These are phyloP conservation scores for Mallotus villosus DNA, from an alignment of 2,797 vertebrate genomes.

Conservation along the genomic window DNA sequence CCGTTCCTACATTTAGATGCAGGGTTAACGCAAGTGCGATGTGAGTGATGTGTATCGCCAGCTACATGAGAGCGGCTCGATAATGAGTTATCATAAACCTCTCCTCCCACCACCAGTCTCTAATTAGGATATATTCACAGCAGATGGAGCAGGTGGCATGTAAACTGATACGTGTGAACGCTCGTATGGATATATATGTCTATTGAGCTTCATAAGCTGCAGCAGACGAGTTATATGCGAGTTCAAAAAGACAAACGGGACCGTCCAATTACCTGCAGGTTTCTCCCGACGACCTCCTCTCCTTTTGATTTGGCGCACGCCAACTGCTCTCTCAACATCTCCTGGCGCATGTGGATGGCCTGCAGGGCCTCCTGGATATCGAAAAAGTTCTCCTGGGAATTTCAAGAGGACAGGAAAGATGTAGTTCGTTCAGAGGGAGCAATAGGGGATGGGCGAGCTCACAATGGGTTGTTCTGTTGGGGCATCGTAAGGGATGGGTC, in stretches of 20 bases:
- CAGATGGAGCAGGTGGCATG: constrained; percentile 10
- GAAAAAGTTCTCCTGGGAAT: constrained; percentile 87
- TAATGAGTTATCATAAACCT: constrained; percentile 51
- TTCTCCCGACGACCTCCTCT: constrained; percentile 83
- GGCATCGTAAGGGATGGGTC: not conserved
- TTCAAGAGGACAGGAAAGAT: not conserved
- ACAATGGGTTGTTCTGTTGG: constrained; percentile 1
- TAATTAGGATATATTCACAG: constrained; percentile 50
- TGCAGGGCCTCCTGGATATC: constrained; percentile 94
- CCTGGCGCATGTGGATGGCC: constrained; percentile 88
- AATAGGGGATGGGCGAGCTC: not conserved
- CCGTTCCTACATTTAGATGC: not conserved
- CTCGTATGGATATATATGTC: not conserved
- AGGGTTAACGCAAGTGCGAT: constrained; percentile 1
- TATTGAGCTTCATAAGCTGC: not conserved
- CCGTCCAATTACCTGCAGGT: constrained; percentile 82
- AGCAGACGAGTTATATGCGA: not conserved
- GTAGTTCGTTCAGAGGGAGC: not conserved
- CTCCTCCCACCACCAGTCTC: constrained; percentile 50
- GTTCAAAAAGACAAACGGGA: not conserved
- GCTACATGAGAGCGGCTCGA: constrained; percentile 22
- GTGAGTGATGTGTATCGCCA: not conserved
- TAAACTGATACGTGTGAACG: constrained; percentile 17
- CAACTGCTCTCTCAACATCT: constrained; percentile 85
- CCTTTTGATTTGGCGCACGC: constrained; percentile 89